phyloP scores from a whole-genome alignment of 2,888 invertebrate genomes.

The Mycogona germanica region DNA sequence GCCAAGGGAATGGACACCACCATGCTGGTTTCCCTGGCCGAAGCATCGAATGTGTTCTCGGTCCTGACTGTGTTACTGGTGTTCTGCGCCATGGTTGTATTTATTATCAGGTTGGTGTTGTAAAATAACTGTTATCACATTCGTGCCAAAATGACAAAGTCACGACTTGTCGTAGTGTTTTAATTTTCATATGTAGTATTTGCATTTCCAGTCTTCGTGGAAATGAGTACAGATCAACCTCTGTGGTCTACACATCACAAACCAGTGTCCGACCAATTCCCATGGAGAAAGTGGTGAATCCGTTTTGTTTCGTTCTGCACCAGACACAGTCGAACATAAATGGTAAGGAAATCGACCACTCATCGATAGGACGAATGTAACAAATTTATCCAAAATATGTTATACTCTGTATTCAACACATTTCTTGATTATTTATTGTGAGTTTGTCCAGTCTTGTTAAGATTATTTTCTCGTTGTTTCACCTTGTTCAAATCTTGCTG shows the following conservation, averaged over 20 bases:
- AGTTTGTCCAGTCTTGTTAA: not conserved
- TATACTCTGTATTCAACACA: not conserved
- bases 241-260: conserved; percentile 4
- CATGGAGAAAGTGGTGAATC: conserved; percentile 6
- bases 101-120: conserved; percentile 9
- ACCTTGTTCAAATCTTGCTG: no score
- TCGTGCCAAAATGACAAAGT: not conserved
- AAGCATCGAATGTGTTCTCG: conserved; percentile 14
- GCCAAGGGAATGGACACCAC: conserved; percentile 1
- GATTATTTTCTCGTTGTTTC: not conserved
- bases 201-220: no score
- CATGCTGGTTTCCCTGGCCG: not conserved
- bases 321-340: not conserved
- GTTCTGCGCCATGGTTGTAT: conserved; percentile 13
- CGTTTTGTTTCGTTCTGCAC: conserved; percentile 4
- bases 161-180: no score
- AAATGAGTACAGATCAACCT: no score
- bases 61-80: conserved; percentile 10
- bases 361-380: not conserved
- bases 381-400: no score
- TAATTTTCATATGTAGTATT: no score
- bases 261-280: not conserved
- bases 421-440: not conserved
- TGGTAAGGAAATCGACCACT: not conserved
- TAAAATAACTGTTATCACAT: not conserved